Evolutionary conservation across 53 echinoderm and acorn worm species (phyloP).

Genomic region (Antedon mediterranea): DNA sequence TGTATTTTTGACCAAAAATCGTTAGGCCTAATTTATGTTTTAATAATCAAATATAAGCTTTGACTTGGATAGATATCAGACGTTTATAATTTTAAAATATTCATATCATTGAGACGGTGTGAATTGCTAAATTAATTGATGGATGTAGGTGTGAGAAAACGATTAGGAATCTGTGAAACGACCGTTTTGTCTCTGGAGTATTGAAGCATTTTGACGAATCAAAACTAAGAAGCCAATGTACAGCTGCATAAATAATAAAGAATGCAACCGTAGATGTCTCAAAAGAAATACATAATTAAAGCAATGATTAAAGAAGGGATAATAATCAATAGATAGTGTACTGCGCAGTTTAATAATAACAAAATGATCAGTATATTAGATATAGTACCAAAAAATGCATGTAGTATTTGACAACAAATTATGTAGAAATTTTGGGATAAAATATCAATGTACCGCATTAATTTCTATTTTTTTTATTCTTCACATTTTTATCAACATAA

Average conservation of each 20-base stretch:
- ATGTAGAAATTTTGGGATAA: no score
- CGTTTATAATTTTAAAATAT: neutral
- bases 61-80: neutral
- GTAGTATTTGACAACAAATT: no score
- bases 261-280: neutral
- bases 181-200: neutral
- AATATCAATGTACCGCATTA: no score
- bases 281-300: neutral
- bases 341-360: no score
- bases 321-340: neutral
- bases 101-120: neutral
- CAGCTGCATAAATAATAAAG: neutral
- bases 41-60: neutral
- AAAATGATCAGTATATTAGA: no score
- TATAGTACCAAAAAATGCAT: no score
- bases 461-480: no score
- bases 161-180: neutral
- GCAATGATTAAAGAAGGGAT: neutral
- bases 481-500: no score
- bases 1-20: no score
- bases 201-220: neutral
- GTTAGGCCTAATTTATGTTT: no score
- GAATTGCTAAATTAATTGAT: neutral
- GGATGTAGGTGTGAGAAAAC: neutral
- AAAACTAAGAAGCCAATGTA: neutral